Percentiles rank a stretch among this genome's conserved stretches.
phyloP scores from a whole-genome alignment of 2,113 vertebrate genomes.

The Prionailurus viverrinus region DNA sequence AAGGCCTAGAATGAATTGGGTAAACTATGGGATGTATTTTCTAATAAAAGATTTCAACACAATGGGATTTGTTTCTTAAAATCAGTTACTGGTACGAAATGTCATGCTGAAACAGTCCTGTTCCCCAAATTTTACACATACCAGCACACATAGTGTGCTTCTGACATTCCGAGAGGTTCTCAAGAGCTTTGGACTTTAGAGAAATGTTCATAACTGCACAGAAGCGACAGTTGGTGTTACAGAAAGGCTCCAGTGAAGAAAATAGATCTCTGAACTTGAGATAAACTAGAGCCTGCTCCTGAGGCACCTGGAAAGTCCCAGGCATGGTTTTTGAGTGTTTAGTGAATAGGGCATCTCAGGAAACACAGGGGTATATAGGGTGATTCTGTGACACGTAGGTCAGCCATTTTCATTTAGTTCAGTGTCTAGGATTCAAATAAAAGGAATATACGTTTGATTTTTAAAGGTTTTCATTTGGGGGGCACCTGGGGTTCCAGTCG shows the following conservation, averaged over 20 bases:
- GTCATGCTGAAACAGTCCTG: background rate
- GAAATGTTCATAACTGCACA: background rate
- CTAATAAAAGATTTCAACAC: constrained; percentile 65
- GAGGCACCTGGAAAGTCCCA: background rate
- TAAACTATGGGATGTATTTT: constrained; percentile 66
- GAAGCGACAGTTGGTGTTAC: background rate
- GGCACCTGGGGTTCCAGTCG: too few species aligned
- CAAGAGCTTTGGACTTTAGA: background rate
- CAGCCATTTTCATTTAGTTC: background rate
- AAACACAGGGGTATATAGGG: background rate
- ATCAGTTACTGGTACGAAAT: constrained; percentile 26
- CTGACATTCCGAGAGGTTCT: background rate
- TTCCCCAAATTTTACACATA: background rate
- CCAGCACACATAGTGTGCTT: background rate
- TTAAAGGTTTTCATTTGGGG: too few species aligned
- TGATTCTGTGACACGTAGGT: background rate
- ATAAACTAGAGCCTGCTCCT: background rate
- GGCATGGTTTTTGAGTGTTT: background rate
- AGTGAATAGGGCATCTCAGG: background rate
- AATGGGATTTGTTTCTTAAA: constrained; percentile 45
- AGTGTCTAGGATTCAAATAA: background rate
- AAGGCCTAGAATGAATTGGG: constrained; percentile 60
- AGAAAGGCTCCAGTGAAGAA: background rate
- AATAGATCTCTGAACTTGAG: background rate
- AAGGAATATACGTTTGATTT: background rate